These are phyloP conservation scores for Elephantulus edwardii DNA, from an alignment of 2,113 vertebrate species.

Conservation along the genomic window DNA sequence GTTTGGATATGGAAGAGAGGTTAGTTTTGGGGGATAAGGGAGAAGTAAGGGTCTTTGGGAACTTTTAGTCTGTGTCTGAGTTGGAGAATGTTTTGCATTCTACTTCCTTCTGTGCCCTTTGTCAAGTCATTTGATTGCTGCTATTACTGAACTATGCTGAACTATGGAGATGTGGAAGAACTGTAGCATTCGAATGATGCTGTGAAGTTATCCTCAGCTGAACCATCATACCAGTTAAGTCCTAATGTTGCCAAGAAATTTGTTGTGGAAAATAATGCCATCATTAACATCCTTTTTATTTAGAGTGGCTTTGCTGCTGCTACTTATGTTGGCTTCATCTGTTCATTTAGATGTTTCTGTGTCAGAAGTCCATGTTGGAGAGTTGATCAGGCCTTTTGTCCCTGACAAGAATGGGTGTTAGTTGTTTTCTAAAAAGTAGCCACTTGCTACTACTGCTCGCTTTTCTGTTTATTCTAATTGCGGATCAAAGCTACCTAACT, in stretches of 20 bases:
- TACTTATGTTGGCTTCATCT: background rate
- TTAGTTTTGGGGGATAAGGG: background rate
- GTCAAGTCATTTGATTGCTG: background rate
- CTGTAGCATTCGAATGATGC: background rate
- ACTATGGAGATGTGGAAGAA: background rate
- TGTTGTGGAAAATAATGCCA: slow-evolving; percentile 8
- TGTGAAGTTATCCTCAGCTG: background rate
- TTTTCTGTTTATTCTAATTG: background rate
- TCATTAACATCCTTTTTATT: slow-evolving; percentile 28
- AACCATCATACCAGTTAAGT: background rate
- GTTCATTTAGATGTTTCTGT: background rate
- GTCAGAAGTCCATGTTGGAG: background rate
- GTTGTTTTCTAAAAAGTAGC: slow-evolving; percentile 13
- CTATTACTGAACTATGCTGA: background rate
- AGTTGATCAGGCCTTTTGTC: background rate
- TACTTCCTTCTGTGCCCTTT: background rate
- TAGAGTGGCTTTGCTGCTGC: background rate
- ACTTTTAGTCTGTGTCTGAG: background rate
- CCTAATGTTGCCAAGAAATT: slow-evolving; percentile 40
- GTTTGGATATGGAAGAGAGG: background rate
- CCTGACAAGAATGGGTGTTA: background rate
- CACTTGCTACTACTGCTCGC: background rate
- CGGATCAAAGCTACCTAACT: slow-evolving; percentile 2
- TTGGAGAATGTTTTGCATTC: background rate
- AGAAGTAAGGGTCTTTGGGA: background rate